Evolutionary conservation across 1,140 invertebrate species (phyloP).

Genomic region (Goniozus legneri): DNA sequence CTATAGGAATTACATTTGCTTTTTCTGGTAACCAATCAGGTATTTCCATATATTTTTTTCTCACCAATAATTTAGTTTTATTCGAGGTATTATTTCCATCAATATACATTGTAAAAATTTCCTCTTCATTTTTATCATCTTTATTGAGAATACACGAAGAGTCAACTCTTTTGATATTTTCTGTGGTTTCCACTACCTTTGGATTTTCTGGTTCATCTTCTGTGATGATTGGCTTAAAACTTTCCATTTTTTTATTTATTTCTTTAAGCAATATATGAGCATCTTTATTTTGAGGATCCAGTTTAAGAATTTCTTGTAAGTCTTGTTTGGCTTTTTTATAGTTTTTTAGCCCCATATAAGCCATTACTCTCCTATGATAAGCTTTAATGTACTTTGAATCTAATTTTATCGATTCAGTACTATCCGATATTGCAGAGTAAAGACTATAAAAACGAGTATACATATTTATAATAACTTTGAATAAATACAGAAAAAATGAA

Average conservation of each 20-base stretch:
- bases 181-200: no score
- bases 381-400: conserved; percentile 79
- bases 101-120: no score
- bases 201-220: no score
- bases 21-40: conserved; percentile 49
- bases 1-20: conserved; percentile 55
- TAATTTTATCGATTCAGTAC: conserved; percentile 66
- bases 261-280: conserved; percentile 58
- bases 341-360: conserved; percentile 62
- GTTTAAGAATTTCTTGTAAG: conserved; percentile 61
- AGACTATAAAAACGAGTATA: conserved; percentile 54
- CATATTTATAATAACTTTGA: no score
- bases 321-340: conserved; percentile 65
- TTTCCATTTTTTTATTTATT: conserved; percentile 57
- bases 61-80: neutral
- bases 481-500: conserved; percentile 2
- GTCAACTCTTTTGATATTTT: no score
- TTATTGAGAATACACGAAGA: no score
- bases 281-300: conserved; percentile 71
- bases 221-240: conserved; percentile 30
- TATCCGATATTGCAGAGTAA: conserved; percentile 73
- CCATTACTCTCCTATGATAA: conserved; percentile 69
- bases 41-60: conserved; percentile 35
- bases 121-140: no score
- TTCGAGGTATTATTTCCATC: neutral